Percentiles rank a stretch among this genome's conserved stretches.
Conservation (phyloP, 2,113 vertebrate genomes). For the Elephas maximus region DNA sequence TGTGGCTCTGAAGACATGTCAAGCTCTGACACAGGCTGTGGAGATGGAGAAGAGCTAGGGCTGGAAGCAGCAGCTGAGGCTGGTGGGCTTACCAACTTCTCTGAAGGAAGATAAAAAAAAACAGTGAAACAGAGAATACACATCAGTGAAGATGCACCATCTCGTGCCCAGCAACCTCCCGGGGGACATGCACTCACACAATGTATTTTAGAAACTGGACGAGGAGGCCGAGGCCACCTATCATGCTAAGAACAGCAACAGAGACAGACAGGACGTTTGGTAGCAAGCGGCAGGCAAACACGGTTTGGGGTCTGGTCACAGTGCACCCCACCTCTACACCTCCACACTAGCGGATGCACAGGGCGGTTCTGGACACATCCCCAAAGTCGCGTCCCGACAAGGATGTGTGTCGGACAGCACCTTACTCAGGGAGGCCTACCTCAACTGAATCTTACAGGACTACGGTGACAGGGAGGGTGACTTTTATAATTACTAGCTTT, state of each 20-base stretch:
- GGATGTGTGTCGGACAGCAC: not conserved
- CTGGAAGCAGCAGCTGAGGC: slow-evolving; percentile 93
- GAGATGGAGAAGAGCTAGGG: slow-evolving; percentile 93
- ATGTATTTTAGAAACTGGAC: not conserved
- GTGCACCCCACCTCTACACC: not conserved
- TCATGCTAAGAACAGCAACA: not conserved
- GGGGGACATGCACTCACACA: not conserved
- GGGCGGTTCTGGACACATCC: not conserved
- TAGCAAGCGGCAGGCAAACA: not conserved
- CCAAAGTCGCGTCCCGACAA: not conserved
- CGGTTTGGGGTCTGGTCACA: not conserved
- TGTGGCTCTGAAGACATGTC: slow-evolving; percentile 92
- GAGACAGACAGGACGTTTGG: not conserved
- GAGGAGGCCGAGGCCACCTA: not conserved
- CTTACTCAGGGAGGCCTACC: not conserved
- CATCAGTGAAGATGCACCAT: slow-evolving; percentile 83
- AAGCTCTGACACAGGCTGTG: slow-evolving; percentile 92
- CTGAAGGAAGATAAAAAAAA: slow-evolving; percentile 88
- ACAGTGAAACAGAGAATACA: slow-evolving; percentile 84
- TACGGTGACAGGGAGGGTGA: too few relatives aligned
- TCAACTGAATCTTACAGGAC: not conserved
- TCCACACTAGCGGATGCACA: not conserved
- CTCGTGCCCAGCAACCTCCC: slow-evolving; percentile 69
- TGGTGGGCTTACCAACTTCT: slow-evolving; percentile 93
- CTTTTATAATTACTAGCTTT: not conserved